Base-by-base conservation (phyloP, 2,797 vertebrate genomes). In the Sarcophilus harrisii region DNA sequence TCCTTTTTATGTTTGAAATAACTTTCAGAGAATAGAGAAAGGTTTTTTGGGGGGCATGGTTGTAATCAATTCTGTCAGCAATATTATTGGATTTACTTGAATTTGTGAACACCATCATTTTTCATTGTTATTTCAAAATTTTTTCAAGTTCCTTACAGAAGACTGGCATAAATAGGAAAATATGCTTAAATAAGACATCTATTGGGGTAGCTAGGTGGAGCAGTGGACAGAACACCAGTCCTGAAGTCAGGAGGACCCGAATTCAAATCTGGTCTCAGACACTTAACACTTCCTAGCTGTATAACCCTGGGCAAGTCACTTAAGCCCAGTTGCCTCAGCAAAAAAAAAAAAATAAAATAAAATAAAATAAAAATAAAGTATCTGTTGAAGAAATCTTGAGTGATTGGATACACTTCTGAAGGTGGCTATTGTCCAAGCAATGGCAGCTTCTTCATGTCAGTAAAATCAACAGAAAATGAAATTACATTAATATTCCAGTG, bases 61-160 rank as follows among this genome's bases (percentile, higher is more conserved):
- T 97, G 97, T 98, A 98, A 98, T 99, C 98, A 98, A 98, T 98
- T 98, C 98, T 98, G 98, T 98, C 98, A 98, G 96, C 97, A 95
- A 95, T 98, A 97, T 98, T 98, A 98, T 98, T 98, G 95, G 94
- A 98, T 98, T 98, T 98, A 98, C 98, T 98, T 98, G 16, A 57
- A 97, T 98, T 98, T 96, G 96, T 96, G 96, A 98, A 97, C 97
- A 97, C 92, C 38, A 89, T 96, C 94, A 98, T 98, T 98, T 98
- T 98, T 98, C 98, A 98, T 96, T 97, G 97, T 98, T 98, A 97
- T 93, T 98, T 87, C 97, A 96, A 97, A 91, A 93, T 98, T 98
- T 98, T 96, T 97, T 98, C 97, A 97, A 94, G 90, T 96, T 97
- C 95, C 96, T 94, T 98, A 94, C 93, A 97, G 96, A 60, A 96